Evolutionary conservation across 1,140 invertebrate species (phyloP).

Genomic region (Acromyrmex heyeri): DNA sequence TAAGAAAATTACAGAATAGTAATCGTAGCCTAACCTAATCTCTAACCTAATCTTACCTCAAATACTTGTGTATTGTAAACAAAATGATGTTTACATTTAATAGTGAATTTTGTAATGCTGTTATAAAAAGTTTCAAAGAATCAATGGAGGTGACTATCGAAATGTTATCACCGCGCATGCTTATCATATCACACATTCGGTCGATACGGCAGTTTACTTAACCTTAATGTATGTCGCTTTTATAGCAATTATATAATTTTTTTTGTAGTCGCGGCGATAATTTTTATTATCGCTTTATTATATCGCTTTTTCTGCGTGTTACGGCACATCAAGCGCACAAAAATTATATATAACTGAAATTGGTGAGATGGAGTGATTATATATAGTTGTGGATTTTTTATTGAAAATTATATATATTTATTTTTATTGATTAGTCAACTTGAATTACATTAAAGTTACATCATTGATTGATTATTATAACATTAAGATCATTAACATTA

Average conservation of each 20-base stretch:
- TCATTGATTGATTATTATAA: not conserved
- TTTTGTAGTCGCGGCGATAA: not conserved
- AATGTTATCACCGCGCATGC: not conserved
- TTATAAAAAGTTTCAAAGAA: not conserved
- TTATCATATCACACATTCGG: not conserved
- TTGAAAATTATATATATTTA: not conserved
- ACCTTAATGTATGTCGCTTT: not conserved
- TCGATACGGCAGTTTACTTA: constrained; percentile 14
- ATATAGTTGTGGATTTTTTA: not conserved
- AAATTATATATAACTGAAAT: not conserved
- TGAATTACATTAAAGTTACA: not conserved
- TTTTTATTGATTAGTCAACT: not conserved
- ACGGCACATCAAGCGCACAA: not conserved
- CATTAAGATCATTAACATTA: not conserved
- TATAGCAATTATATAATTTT: not conserved
- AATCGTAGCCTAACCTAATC: not conserved
- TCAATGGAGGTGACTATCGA: not conserved
- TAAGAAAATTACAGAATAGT: no score
- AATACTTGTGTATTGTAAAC: not conserved
- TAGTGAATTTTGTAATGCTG: not conserved
- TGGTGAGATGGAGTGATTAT: not conserved
- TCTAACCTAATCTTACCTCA: not conserved
- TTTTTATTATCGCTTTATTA: not conserved
- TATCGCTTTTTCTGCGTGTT: not conserved
- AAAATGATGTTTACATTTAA: not conserved